Evolutionary conservation across 2,797 vertebrate genomes (phyloP), one percentile per base, ranked within the genome.

Genomic region (Tragelaphus oryx): DNA sequence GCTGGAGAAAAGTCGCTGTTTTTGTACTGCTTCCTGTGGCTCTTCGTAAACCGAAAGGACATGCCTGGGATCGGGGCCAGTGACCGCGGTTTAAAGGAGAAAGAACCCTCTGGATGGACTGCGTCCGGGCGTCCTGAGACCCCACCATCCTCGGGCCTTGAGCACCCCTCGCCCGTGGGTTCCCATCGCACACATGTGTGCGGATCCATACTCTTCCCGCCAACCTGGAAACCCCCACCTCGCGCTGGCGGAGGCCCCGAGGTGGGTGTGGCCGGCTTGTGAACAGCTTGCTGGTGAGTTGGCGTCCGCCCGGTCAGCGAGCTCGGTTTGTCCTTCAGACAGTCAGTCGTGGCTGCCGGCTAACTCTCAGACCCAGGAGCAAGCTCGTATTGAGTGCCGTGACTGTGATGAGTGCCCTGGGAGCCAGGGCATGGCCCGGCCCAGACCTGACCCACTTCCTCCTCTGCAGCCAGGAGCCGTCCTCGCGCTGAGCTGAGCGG

Each of bases 21-120:
- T 59, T 60, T 88, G 20, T 86, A 3, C 68, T 48, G 85, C 88
- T 97, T 97, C 81, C 95, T 93, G 91, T 93, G 81, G 78, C 33
- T 91, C 57, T 87, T 68, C 26, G 14, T 12, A 55, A 22, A 33
- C 52, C 4, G 17, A 41, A 54, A 41, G 79, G 62, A 82, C 26
- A 14, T 52, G 80, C 50, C 80, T 8, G 3, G 65, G 37, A 22
- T 22, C 24, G 4, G 44, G 11, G 76, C 75, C 3, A 0, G 17
- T 16, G 18, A 7, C 68, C 13, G 1, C 5, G 44, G 84, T 18
- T 82, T 41, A 22, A 11, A 85, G 57, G 88, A 62, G 14, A 9
- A n/a, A 33, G 44, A 6, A 9, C 20, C 4, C 28, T 76, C 85
- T 8, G 5, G 11, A 14, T 2, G 1, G 54, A 74, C 90, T n/a